Conservation (phyloP, 2,888 invertebrate genomes). For the Allophyes oxyacanthae region DNA sequence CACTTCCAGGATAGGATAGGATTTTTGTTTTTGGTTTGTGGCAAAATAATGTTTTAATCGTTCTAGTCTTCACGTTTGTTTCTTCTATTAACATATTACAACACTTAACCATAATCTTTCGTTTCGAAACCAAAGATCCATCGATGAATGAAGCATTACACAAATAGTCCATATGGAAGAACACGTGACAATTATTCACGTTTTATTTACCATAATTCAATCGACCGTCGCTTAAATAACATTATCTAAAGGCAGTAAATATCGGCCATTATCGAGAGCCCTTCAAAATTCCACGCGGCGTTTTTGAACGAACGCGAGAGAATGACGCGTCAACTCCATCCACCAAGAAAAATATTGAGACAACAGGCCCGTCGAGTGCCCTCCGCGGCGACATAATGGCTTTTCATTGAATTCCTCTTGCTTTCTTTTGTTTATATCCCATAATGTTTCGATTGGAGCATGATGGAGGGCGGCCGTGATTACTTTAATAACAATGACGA, state of each 20-base stretch:
- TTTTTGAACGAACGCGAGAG: conserved; percentile 81
- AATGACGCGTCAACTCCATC: conserved; percentile 86
- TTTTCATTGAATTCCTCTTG: conserved; percentile 88
- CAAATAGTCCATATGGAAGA: conserved; percentile 43
- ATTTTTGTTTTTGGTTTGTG: conserved; percentile 20
- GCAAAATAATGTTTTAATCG: conserved; percentile 24
- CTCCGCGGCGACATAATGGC: conserved; percentile 87
- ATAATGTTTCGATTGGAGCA: conserved; percentile 88
- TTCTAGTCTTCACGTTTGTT: conserved; percentile 16
- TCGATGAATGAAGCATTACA: conserved; percentile 44
- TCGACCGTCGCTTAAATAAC: conserved; percentile 79
- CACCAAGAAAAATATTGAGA: conserved; percentile 89
- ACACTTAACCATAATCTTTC: conserved; percentile 47
- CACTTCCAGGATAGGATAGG: conserved; percentile 9
- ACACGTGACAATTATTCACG: conserved; percentile 73
- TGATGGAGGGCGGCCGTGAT: conserved; percentile 87
- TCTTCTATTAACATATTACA: conserved; percentile 33
- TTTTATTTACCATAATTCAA: conserved; percentile 81
- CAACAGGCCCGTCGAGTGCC: conserved; percentile 82
- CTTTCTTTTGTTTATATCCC: conserved; percentile 89
- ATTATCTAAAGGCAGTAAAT: conserved; percentile 87
- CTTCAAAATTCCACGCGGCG: conserved; percentile 86
- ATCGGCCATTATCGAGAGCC: conserved; percentile 85
- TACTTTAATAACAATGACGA: conserved; percentile 88
- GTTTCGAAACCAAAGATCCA: conserved; percentile 23